Base-by-base conservation (phyloP, 2,113 vertebrate genomes). In the Nesoenas mayeri region DNA sequence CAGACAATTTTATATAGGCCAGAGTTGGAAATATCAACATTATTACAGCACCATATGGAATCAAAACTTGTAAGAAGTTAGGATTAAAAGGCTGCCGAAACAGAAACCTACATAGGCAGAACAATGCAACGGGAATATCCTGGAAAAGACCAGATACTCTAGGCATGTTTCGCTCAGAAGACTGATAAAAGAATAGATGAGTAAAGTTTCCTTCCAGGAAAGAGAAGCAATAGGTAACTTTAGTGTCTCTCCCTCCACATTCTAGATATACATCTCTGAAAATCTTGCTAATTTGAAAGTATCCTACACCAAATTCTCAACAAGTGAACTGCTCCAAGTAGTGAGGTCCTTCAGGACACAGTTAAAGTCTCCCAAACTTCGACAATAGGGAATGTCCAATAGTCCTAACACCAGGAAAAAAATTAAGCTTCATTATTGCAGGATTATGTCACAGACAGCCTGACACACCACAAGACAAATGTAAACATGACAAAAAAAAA, bases 381-480 rank as follows among this genome's bases (percentile, higher is more conserved):
- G 85, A 78, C 67, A 96, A 92, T 85, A 57, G 85, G 84, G 90
- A 53, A 90, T 66, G 91, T 85, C 88, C 96, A 83, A 92, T 71
- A 60, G 13, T 80, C 29, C 79, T 78, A 93, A 74, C 25, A 88
- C 50, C 74, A 61, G 29, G 69, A 82, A 95, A 93, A 89, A 95
- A 64, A 92, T 72, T 92, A 44, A 79, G 36, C 60, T 64, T 94
- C 60, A 89, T 83, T 96, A 71, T 50, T 93, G 93, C 29, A 84
- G 92, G 93, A 97, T 95, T 95, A 97, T 89, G 90, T 93, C 91
- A 90, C 91, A 85, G 89, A 97, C 96, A 95, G 60, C 95, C 95
- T 96, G 88, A 91, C 82, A 96, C 91, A 92, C 72, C 95, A 96
- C 64, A 74, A 94, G 53, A 94, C 86, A 96, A 90, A 95, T 85